Evolutionary conservation across 2,113 vertebrate species (phyloP).

Genomic region (Platysteira castanea): DNA sequence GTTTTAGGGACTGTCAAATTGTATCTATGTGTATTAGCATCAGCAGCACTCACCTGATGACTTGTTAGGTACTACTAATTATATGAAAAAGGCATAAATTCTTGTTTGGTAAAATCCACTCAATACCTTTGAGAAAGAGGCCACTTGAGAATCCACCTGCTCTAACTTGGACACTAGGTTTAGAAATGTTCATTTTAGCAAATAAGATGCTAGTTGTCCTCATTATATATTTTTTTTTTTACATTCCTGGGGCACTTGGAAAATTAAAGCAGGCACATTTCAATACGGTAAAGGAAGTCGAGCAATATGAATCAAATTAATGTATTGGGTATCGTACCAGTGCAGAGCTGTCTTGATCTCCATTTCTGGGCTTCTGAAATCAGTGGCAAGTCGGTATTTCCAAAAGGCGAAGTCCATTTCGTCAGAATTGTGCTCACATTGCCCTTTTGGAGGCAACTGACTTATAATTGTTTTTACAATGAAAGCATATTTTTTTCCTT

Average conservation of each 20-base stretch:
- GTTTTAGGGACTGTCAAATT: slow-evolving; percentile 15
- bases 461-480: neutral
- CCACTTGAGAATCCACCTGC: neutral
- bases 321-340: neutral
- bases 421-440: neutral
- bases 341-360: neutral
- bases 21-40: neutral
- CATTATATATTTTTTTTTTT: neutral
- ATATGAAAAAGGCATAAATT: neutral
- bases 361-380: neutral
- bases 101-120: neutral
- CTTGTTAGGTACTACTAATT: neutral
- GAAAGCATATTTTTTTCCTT: neutral
- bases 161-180: neutral
- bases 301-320: neutral
- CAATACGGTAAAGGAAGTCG: neutral
- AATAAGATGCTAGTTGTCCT: neutral
- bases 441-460: neutral
- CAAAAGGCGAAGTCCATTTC: neutral
- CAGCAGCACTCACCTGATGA: neutral
- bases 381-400: neutral
- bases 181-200: neutral
- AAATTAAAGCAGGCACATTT: neutral
- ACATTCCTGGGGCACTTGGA: neutral
- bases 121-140: neutral